phyloP scores from a whole-genome alignment of 1,140 invertebrate species.

The Lineus longissimus region DNA sequence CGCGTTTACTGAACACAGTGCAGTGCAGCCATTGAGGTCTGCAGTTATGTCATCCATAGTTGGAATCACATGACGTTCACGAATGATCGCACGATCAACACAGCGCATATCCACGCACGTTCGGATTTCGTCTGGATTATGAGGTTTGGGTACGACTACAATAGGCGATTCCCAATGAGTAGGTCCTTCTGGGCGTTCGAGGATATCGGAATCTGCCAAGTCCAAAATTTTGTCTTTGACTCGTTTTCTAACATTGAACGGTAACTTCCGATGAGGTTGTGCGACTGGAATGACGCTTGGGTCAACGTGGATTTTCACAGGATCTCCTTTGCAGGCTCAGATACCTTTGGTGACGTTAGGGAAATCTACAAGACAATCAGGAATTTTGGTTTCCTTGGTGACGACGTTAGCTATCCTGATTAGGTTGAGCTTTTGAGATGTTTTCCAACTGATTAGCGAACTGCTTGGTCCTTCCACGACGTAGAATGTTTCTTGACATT shows the following conservation, averaged over 20 bases:
- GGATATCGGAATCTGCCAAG: constrained; percentile 24
- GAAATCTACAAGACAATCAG: constrained; percentile 3
- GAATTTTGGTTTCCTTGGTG: not conserved
- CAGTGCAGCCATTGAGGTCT: constrained; percentile 25
- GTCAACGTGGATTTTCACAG: constrained; percentile 24
- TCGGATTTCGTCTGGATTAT: constrained; percentile 22
- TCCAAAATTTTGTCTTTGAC: constrained; percentile 25
- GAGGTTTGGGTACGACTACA: too few relatives aligned
- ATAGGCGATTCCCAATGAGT: constrained; percentile 30
- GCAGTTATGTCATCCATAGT: constrained; percentile 32
- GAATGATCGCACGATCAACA: constrained; percentile 25
- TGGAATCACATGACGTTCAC: too few relatives aligned
- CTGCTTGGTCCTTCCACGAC: not conserved
- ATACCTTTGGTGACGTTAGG: constrained; percentile 18
- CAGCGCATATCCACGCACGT: constrained; percentile 34
- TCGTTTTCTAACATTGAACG: constrained; percentile 21
- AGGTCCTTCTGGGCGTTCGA: constrained; percentile 26
- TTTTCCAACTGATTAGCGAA: constrained; percentile 3
- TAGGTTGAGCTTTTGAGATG: constrained; percentile 10
- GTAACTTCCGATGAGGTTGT: constrained; percentile 18
- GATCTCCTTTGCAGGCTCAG: too few relatives aligned
- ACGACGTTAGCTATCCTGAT: not conserved
- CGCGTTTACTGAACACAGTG: constrained; percentile 24
- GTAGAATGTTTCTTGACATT: constrained; percentile 8
- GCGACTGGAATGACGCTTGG: constrained; percentile 11